Conservation (phyloP, 2,113 vertebrate genomes). For the Urocitellus parryii region DNA sequence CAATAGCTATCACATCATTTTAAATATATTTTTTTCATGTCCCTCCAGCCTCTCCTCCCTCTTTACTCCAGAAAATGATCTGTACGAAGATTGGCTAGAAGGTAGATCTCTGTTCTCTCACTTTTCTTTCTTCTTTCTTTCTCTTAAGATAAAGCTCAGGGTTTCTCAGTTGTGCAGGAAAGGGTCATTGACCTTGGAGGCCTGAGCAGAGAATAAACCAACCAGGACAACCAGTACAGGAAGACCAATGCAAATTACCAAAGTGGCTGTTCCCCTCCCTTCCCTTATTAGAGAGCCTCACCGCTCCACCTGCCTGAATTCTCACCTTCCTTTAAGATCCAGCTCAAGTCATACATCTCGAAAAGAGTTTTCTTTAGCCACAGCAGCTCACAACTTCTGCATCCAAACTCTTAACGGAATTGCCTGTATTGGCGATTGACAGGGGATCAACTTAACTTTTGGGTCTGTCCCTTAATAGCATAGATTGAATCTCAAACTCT, state of each 20-base stretch:
- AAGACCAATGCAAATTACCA: not conserved
- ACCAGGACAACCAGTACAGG: not conserved
- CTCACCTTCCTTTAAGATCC: not conserved
- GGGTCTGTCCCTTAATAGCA: not conserved
- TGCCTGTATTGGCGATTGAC: not conserved
- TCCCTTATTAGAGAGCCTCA: not conserved
- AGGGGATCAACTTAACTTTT: not conserved
- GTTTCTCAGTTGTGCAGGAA: not conserved
- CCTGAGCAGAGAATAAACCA: not conserved
- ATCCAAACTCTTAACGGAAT: not conserved
- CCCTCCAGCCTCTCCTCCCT: not conserved
- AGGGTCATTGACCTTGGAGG: not conserved
- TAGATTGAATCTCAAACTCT: not conserved
- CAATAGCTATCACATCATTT: not conserved
- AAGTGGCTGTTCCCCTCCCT: not conserved
- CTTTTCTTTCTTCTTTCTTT: no score
- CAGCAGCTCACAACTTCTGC: not conserved
- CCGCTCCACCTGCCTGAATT: not conserved
- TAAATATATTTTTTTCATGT: slow-evolving; percentile 21
- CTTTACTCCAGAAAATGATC: not conserved
- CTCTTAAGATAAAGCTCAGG: not conserved
- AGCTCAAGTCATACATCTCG: not conserved
- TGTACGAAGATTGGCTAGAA: not conserved
- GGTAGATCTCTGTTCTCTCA: no score
- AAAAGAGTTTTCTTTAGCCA: not conserved